Conservation (phyloP, 1,140 invertebrate genomes). For the Zaprionus gabonicus region DNA sequence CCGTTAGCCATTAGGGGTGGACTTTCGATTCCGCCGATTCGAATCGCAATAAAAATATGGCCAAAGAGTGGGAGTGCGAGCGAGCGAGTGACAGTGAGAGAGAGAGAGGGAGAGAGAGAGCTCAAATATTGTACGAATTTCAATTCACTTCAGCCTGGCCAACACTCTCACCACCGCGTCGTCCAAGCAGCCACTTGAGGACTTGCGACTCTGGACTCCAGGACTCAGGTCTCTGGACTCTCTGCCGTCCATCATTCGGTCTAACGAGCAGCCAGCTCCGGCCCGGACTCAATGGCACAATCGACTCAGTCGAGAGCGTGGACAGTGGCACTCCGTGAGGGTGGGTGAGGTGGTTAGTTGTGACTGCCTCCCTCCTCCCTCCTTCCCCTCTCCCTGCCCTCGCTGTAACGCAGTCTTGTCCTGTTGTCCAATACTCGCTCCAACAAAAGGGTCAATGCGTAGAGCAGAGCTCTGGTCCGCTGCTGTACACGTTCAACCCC, state of each 20-base stretch:
- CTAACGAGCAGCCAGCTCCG: constrained; percentile 42
- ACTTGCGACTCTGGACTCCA: constrained; percentile 20
- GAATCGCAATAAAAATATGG: constrained; percentile 57
- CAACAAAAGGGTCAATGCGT: constrained; percentile 68
- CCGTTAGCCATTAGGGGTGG: constrained; percentile 72
- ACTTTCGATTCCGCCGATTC: constrained; percentile 55
- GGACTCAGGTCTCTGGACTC: constrained; percentile 29
- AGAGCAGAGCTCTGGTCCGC: constrained; percentile 32
- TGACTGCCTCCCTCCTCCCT: background rate
- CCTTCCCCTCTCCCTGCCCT: background rate
- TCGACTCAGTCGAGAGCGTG: constrained; percentile 13
- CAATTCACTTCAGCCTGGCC: constrained; percentile 37
- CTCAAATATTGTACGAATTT: constrained; percentile 44
- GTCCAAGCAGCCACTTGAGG: constrained; percentile 43
- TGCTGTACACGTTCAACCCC: constrained; percentile 60
- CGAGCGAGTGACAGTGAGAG: too few species aligned
- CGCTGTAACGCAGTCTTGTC: background rate
- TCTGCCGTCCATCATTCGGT: constrained; percentile 42
- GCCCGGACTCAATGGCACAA: constrained; percentile 21
- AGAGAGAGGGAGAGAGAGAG: background rate
- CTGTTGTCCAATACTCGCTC: constrained; percentile 39
- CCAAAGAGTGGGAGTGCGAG: constrained; percentile 31
- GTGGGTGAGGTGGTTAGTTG: constrained; percentile 42
- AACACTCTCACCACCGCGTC: constrained; percentile 26
- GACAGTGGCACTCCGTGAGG: constrained; percentile 13